Evolutionary conservation across 2,888 invertebrate genomes (phyloP).

Genomic region (Ichneumoninae sp.): DNA sequence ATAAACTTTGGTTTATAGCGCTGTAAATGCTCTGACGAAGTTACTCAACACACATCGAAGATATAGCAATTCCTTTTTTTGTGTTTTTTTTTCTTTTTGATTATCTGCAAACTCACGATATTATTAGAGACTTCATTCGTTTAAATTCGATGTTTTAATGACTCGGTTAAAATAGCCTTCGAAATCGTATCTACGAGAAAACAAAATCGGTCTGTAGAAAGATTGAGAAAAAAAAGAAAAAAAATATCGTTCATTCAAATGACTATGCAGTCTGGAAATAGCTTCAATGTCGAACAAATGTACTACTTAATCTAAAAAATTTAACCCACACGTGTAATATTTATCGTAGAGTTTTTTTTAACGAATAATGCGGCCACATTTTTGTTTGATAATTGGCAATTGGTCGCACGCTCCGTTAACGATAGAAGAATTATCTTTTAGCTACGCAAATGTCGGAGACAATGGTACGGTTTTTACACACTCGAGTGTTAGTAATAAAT

Average conservation of each 20-base stretch:
- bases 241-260: slow-evolving; percentile 34
- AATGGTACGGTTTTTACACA: neutral
- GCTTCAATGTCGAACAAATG: slow-evolving; percentile 56
- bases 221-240: slow-evolving; percentile 6
- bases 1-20: slow-evolving; percentile 83
- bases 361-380: slow-evolving; percentile 34
- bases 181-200: slow-evolving; percentile 52
- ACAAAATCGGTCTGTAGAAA: slow-evolving; percentile 34
- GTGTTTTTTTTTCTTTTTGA: slow-evolving; percentile 48
- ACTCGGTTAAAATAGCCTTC: slow-evolving; percentile 59
- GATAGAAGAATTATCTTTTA: slow-evolving; percentile 22
- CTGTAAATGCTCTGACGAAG: slow-evolving; percentile 64
- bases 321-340: slow-evolving; percentile 45
- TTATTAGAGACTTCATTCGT: slow-evolving; percentile 56
- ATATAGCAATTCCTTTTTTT: slow-evolving; percentile 53
- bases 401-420: slow-evolving; percentile 36
- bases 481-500: slow-evolving; percentile 28
- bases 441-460: slow-evolving; percentile 15
- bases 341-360: slow-evolving; percentile 39
- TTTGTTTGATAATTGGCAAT: slow-evolving; percentile 22
- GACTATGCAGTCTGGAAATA: slow-evolving; percentile 51
- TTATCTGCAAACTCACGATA: slow-evolving; percentile 65
- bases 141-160: slow-evolving; percentile 67
- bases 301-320: slow-evolving; percentile 61
- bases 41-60: slow-evolving; percentile 60